Conservation (phyloP, 1,140 invertebrate genomes). For the Dolichoris vasculosae region DNA sequence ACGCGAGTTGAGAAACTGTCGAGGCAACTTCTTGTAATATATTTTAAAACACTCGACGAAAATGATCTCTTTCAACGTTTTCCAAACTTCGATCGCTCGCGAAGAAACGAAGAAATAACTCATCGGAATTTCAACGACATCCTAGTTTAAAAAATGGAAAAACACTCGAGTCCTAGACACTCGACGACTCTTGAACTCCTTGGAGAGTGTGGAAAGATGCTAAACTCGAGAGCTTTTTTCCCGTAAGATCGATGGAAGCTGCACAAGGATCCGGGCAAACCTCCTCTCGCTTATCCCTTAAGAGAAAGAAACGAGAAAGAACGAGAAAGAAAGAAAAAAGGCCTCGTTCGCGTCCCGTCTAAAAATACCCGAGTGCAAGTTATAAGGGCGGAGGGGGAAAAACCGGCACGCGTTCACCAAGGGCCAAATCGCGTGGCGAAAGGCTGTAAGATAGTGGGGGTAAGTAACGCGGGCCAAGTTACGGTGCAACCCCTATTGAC, state of each 20-base stretch:
- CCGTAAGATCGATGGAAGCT: neutral
- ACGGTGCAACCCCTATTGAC: conserved; percentile 58
- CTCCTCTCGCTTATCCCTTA: neutral
- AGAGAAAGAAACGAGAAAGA: too few relatives aligned
- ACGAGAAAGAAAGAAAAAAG: too few relatives aligned
- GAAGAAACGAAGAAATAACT: too few relatives aligned
- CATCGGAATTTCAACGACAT: too few relatives aligned
- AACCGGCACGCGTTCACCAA: neutral
- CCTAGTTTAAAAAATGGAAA: too few relatives aligned
- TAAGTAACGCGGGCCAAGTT: conserved; percentile 1
- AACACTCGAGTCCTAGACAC: neutral
- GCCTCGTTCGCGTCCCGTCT: too few relatives aligned
- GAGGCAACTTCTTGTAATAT: too few relatives aligned
- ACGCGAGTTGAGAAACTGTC: too few relatives aligned
- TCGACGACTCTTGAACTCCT: neutral
- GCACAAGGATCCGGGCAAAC: neutral
- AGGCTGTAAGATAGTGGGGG: neutral
- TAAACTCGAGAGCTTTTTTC: neutral
- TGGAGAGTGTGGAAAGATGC: neutral
- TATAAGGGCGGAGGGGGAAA: neutral
- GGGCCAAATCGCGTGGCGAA: neutral
- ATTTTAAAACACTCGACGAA: too few relatives aligned
- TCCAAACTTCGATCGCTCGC: too few relatives aligned
- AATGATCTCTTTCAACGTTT: too few relatives aligned
- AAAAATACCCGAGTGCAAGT: neutral